phyloP scores from a whole-genome alignment of 2,113 vertebrate species.

The Scolopax mira region DNA sequence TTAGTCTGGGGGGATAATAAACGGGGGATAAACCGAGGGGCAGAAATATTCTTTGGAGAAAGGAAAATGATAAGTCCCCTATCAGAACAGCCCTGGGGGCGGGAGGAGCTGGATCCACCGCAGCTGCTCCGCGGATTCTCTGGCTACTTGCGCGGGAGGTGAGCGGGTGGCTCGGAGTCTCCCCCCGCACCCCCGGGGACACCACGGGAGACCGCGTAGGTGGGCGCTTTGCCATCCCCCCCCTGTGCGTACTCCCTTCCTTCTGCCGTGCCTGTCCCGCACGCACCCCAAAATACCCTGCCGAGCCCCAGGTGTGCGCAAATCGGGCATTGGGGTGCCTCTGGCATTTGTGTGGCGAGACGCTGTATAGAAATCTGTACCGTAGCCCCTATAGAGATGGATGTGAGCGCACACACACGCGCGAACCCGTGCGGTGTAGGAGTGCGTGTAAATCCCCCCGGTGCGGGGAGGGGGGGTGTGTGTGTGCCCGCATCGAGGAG shows the following conservation, averaged over 20 bases:
- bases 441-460: not conserved
- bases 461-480: not conserved
- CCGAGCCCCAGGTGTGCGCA: not conserved
- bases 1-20: not conserved
- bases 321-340: accelerated
- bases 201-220: too few relatives aligned
- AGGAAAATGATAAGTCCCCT: not conserved
- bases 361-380: accelerated
- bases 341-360: not conserved
- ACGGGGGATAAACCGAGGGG: accelerated
- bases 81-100: not conserved
- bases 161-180: not conserved
- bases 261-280: not conserved
- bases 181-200: not conserved
- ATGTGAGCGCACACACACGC: not conserved
- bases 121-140: not conserved
- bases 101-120: not conserved
- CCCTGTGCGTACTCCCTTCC: not conserved
- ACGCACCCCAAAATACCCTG: accelerated
- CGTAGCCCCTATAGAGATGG: accelerated
- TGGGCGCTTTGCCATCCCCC: not conserved
- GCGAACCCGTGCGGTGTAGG: accelerated
- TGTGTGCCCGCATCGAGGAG: accelerated
- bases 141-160: not conserved
- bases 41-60: not conserved